Base-by-base conservation (phyloP, 2,888 invertebrate genomes). In the Drosophila paucipuncta region DNA sequence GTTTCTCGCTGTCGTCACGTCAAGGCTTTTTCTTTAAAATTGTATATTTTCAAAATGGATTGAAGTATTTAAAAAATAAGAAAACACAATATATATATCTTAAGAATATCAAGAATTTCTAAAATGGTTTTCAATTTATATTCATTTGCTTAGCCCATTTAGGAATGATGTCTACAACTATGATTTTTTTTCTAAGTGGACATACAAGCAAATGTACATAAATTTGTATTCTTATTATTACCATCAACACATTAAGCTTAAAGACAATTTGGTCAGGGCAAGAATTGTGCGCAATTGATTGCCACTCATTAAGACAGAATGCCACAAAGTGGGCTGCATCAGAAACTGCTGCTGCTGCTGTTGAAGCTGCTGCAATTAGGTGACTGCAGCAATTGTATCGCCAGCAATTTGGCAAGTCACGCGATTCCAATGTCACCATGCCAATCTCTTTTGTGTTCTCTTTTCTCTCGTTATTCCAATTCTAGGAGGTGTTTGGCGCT, bases 401-500 rank as follows among this genome's bases (percentile, higher is more conserved):
- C n/a, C n/a, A 33, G 54, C 18, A 49, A 31, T 28, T 57, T 65
- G 54, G 35, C 52, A 22, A 55, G 22, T 49, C 53, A 16, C 50
- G 58, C 25, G 50, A 25, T 25, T 49, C 35, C 33, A 54, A 58
- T 62, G 62, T 41, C 64, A 43, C 57, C n/a, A 35, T 76, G 79
- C 62, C 66, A 67, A 63, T 60, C 37, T 69, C 35, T 62, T 49
- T 59, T 66, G 67, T 74, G 57, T 69, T 68, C 37, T 76, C 41
- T 73, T 22, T 37, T 43, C 31, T 58, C 28, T 37, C 52, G 25
- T 22, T 30, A 62, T 63, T 66, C 73, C 33, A 79, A 92, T 94
- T 94, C 73, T 92, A 94, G 91, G 94, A 94, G 60, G 90, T 94
- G 85, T 93, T 93, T 55, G 94, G 93, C 78, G 94, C 94, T 79